These are phyloP conservation scores for Drosophila ironensis DNA, from an alignment of 1,140 invertebrate species.

Conservation along the genomic window DNA sequence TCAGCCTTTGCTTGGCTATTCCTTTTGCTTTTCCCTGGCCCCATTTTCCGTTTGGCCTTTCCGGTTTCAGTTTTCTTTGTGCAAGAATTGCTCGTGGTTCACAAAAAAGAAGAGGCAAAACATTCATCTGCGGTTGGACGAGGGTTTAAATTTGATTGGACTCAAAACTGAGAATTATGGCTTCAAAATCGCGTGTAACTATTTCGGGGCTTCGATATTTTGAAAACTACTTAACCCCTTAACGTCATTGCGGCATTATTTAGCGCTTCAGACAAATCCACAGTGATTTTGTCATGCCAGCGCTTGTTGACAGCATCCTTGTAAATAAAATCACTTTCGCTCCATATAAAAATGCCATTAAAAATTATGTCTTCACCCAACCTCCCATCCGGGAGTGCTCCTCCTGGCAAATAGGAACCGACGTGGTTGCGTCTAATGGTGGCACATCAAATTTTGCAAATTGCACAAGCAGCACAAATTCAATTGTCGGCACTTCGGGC, in stretches of 20 bases:
- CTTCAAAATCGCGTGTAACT: neutral
- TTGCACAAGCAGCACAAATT: slow-evolving; percentile 53
- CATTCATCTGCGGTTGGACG: neutral
- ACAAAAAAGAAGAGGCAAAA: neutral
- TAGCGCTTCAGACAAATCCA: neutral
- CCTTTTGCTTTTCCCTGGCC: slow-evolving; percentile 56
- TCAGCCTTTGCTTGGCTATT: slow-evolving; percentile 24
- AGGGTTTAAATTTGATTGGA: neutral
- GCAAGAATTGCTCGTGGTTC: neutral
- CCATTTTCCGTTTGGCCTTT: slow-evolving; percentile 48
- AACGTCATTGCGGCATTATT: too few relatives aligned
- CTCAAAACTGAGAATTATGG: neutral
- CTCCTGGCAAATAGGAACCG: slow-evolving; percentile 7
- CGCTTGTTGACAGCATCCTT: neutral
- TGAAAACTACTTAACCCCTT: neutral
- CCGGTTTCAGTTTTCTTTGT: slow-evolving; percentile 20
- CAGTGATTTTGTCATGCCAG: neutral
- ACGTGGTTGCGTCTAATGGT: slow-evolving; percentile 35
- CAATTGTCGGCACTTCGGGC: slow-evolving; percentile 58
- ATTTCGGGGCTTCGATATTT: too few relatives aligned
- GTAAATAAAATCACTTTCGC: slow-evolving; percentile 73
- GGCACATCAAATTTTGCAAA: slow-evolving; percentile 58
- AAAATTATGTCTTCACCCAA: slow-evolving; percentile 57
- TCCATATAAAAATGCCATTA: slow-evolving; percentile 71
- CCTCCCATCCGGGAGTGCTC: neutral